These are phyloP conservation scores for Agriotes lineatus DNA, from an alignment of 2,888 invertebrate genomes.

Conservation along the genomic window DNA sequence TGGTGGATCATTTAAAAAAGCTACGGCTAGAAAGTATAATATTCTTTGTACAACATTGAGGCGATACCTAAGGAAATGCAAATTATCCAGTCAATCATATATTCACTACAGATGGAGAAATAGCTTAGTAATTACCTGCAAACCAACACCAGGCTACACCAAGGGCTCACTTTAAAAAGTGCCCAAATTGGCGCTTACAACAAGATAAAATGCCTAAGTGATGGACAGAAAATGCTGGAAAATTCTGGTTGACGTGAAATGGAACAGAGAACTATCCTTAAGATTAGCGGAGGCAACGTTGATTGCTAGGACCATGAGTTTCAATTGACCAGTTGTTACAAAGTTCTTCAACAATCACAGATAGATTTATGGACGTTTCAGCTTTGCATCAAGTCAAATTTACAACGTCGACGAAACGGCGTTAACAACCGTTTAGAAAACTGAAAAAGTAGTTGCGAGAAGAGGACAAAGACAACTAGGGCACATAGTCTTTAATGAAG, in stretches of 20 bases:
- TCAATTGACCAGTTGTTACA: too few relatives aligned
- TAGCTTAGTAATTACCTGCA: conserved; percentile 1
- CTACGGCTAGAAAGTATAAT: not conserved
- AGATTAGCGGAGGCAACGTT: too few relatives aligned
- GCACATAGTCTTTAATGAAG: too few relatives aligned
- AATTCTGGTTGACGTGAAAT: too few relatives aligned
- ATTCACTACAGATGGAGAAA: not conserved
- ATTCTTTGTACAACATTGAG: not conserved
- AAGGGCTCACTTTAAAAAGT: not conserved
- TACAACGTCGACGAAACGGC: too few relatives aligned
- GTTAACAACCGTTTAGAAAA: not conserved
- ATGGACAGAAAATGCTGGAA: not conserved
- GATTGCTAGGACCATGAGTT: too few relatives aligned
- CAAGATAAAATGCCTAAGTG: not conserved
- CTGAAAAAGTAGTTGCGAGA: not conserved
- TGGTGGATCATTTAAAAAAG: too few relatives aligned
- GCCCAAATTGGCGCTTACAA: conserved; percentile 7
- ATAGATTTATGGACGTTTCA: not conserved
- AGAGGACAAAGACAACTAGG: too few relatives aligned
- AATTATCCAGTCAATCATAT: not conserved
- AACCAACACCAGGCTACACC: not conserved
- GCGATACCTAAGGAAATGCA: not conserved
- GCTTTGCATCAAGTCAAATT: too few relatives aligned
- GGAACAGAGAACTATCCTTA: too few relatives aligned
- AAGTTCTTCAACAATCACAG: not conserved